Percentiles rank a stretch among this genome's conserved stretches.
These are phyloP conservation scores for Planiliza haematocheilus DNA, from an alignment of 2,113 vertebrate species.

Conservation along the genomic window DNA sequence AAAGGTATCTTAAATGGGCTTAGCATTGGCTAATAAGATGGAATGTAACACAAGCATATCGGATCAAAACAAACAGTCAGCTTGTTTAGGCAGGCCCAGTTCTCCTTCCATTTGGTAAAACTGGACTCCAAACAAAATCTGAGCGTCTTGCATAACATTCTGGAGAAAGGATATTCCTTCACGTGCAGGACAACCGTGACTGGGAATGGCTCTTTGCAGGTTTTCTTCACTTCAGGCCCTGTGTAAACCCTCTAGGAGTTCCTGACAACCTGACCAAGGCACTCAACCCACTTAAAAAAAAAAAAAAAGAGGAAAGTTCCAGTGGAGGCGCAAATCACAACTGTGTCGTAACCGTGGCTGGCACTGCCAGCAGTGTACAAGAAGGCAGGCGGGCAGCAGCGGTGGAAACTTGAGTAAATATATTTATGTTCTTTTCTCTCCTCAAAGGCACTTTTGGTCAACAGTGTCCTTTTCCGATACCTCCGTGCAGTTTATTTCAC, in stretches of 20 bases:
- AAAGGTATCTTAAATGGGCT: neutral
- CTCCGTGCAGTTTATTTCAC: slow-evolving; percentile 49
- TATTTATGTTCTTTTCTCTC: slow-evolving; percentile 62
- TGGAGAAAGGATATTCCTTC: slow-evolving; percentile 20
- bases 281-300: slow-evolving; percentile 45
- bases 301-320: slow-evolving; percentile 79
- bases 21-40: neutral
- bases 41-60: neutral
- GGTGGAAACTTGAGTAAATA: slow-evolving; percentile 78
- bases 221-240: slow-evolving; percentile 68
- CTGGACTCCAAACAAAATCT: slow-evolving; percentile 21
- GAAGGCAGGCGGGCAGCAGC: slow-evolving; percentile 29
- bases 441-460: slow-evolving; percentile 57
- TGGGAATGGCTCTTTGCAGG: slow-evolving; percentile 30
- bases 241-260: slow-evolving; percentile 54
- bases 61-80: too few species aligned
- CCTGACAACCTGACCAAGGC: slow-evolving; percentile 57
- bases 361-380: slow-evolving; percentile 36
- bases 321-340: slow-evolving; percentile 72
- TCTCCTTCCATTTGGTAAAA: slow-evolving; percentile 45
- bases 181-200: slow-evolving; percentile 50
- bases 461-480: slow-evolving; percentile 65
- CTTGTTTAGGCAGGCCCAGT: neutral
- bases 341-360: slow-evolving; percentile 57
- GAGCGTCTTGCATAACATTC: slow-evolving; percentile 52